These are phyloP conservation scores for Benthosema pterotum DNA, from an alignment of 2,797 vertebrate genomes.

Conservation along the genomic window DNA sequence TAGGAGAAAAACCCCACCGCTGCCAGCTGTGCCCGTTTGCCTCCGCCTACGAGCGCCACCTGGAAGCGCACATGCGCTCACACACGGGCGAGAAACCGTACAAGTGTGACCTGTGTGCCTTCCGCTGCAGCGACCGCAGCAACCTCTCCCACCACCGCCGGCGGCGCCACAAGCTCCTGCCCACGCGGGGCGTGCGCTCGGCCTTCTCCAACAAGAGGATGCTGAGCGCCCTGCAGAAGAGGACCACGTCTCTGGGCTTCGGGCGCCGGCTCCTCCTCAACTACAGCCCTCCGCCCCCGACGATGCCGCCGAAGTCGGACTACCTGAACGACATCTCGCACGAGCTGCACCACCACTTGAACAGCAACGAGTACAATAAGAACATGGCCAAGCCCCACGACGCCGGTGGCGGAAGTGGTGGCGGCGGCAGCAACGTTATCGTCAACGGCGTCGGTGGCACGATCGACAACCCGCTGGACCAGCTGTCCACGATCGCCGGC, in stretches of 20 bases:
- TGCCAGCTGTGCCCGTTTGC: constrained; percentile 97
- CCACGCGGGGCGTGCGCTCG: constrained; percentile 88
- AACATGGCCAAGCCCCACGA: constrained; percentile 74
- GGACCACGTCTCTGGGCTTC: constrained; percentile 87
- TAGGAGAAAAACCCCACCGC: constrained; percentile 96
- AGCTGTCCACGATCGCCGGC: constrained; percentile 91
- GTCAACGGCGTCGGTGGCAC: constrained; percentile 84
- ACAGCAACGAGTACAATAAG: constrained; percentile 70
- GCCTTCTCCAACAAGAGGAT: constrained; percentile 92
- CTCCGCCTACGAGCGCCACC: constrained; percentile 95
- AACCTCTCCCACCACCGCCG: constrained; percentile 96
- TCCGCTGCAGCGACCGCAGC: constrained; percentile 97
- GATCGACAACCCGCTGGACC: constrained; percentile 91
- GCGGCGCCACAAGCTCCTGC: constrained; percentile 95
- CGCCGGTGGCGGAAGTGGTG: constrained; percentile 52
- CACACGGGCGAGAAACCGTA: constrained; percentile 98
- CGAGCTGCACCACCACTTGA: constrained; percentile 76
- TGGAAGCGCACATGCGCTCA: constrained; percentile 97
- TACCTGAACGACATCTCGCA: constrained; percentile 81
- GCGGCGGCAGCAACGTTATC: constrained; percentile 60
- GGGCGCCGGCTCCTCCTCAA: constrained; percentile 90
- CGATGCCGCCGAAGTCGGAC: constrained; percentile 87
- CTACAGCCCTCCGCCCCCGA: constrained; percentile 84
- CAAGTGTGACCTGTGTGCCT: constrained; percentile 96
- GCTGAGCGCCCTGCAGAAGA: constrained; percentile 92